Base-by-base conservation (phyloP, 2,797 vertebrate genomes). In the Hyperoplus lanceolatus region DNA sequence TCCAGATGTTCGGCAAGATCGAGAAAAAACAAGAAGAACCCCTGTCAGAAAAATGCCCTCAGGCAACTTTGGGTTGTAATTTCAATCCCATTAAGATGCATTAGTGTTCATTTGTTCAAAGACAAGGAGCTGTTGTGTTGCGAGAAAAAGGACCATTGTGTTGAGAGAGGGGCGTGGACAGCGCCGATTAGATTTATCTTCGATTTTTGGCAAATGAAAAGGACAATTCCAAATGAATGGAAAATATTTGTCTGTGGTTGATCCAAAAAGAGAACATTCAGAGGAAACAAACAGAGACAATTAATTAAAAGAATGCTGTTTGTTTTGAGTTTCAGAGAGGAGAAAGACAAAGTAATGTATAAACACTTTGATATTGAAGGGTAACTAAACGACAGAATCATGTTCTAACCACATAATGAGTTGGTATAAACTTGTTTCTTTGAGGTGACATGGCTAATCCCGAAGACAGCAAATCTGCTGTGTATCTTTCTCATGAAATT, bases 71-170 rank as follows among this genome's bases (percentile, higher is more conserved):
- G 77, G 83, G 73, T 86, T 91, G 87, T 92, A 90, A 91, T 92
- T 90, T 88, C 71, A 87, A 83, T 80, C 83, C 81, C 75, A 92
- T 93, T 91, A 91, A 83, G 73, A 83, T 61, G 55, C 56, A 91
- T 92, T 92, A 85, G 80, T 90, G 88, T 87, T 90, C 48, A 89
- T 91, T 93, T 92, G 89, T 91, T 87, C 83, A 83, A 82, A 89
- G 82, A 90, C 92, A 93, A 92, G 84, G 87, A 86, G 80, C 89
- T 87, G 70, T 85, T 93, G 89, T 92, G 72, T 83, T 89, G 79
- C 71, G 79, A 90, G 79, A 85, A 90, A 69, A 83, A 86, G 79
- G 73, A 68, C 84, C 73, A 82, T 92, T 89, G 91, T 92, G 72
- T 62, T 74, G 58, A 42, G 77, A 77, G 58, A 4, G 14, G 84